These are phyloP conservation scores for Odontothrips loti DNA, from an alignment of 2,888 invertebrate species.

Conservation along the genomic window DNA sequence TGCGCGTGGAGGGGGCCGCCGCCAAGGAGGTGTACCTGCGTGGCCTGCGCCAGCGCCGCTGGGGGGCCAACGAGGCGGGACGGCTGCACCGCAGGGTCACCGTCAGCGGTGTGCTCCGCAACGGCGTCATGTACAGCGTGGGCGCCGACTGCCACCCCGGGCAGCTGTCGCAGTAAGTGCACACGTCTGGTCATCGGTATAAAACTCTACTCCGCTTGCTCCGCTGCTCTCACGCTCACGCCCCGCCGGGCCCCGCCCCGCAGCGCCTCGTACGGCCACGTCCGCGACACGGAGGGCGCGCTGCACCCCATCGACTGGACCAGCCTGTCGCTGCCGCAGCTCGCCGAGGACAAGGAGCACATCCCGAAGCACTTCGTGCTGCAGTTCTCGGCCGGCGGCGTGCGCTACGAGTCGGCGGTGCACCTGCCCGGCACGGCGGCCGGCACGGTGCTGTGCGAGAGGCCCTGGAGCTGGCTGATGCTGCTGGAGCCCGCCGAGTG, in stretches of 20 bases:
- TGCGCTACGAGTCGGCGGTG: neutral
- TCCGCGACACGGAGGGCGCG: neutral
- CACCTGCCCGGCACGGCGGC: neutral
- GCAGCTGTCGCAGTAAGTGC: conserved; percentile 43
- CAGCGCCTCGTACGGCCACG: conserved; percentile 13
- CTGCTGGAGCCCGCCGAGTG: neutral
- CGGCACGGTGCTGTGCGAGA: neutral
- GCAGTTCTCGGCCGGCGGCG: conserved; percentile 3
- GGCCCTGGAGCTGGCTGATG: conserved; percentile 18
- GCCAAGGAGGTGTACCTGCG: conserved; percentile 39
- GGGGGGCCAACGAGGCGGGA: conserved; percentile 35
- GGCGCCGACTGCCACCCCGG: conserved; percentile 42
- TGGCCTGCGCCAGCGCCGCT: conserved; percentile 39
- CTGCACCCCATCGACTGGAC: neutral
- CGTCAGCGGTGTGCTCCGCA: conserved; percentile 38
- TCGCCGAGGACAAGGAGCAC: conserved; percentile 4
- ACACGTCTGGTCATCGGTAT: too few species aligned
- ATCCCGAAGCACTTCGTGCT: conserved; percentile 21
- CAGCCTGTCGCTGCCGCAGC: neutral
- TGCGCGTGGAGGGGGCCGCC: conserved; percentile 32
- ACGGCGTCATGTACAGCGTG: conserved; percentile 43
- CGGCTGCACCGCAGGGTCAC: conserved; percentile 35
- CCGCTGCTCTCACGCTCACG: too few species aligned
- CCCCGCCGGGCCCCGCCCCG: neutral
- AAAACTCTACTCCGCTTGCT: too few species aligned